A percentile compares a stretch with the other conserved stretches of the same genome.
Conservation (phyloP, 2,113 vertebrate species). For the Indicator indicator region DNA sequence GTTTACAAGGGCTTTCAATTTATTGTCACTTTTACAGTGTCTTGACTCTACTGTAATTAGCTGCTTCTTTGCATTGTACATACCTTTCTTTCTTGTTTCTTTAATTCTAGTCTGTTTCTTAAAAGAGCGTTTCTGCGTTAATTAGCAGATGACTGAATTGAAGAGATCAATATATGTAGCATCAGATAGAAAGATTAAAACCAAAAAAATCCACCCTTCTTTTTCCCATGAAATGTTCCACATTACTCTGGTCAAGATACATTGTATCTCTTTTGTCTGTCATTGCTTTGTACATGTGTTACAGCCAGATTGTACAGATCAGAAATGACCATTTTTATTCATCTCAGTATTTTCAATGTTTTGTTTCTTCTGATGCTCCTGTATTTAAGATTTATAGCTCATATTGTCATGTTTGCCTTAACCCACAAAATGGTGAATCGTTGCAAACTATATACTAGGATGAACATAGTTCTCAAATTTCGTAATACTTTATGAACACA, state of each 20-base stretch:
- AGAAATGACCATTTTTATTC: not conserved
- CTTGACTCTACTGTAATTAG: not conserved
- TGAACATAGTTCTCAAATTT: not conserved
- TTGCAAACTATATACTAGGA: not conserved
- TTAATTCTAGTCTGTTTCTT: not conserved
- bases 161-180: not conserved
- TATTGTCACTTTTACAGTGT: not conserved
- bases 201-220: not conserved
- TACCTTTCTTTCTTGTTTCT: not conserved
- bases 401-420: not conserved
- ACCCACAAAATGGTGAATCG: not conserved
- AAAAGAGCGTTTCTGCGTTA: not conserved
- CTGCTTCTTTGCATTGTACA: not conserved
- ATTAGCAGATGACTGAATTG: not conserved
- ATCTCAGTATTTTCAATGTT: not conserved
- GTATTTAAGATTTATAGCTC: not conserved
- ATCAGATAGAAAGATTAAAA: not conserved
- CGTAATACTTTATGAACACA: not conserved
- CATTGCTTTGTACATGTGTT: not conserved
- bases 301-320: not conserved
- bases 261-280: not conserved
- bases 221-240: not conserved
- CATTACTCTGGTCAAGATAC: accelerated
- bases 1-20: not conserved
- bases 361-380: not conserved